These are phyloP conservation scores for Mayetiola destructor DNA, from an alignment of 2,888 invertebrate genomes.

Conservation along the genomic window DNA sequence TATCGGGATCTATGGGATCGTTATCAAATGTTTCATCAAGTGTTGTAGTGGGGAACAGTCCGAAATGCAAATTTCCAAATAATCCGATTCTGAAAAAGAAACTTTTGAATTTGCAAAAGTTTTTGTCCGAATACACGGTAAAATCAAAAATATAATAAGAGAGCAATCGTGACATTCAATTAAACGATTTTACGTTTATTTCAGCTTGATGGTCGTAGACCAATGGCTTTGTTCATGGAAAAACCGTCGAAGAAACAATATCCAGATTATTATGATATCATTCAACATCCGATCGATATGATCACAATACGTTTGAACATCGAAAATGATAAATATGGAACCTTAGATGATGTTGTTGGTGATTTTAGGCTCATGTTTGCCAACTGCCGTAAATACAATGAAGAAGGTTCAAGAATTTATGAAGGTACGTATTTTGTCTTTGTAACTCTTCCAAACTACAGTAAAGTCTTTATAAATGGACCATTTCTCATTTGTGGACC, in stretches of 20 bases:
- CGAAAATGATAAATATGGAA: slow-evolving; percentile 66
- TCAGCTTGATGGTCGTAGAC: slow-evolving; percentile 54
- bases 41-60: slow-evolving; percentile 22
- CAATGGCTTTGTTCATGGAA: slow-evolving; percentile 88
- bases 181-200: too few species aligned
- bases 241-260: slow-evolving; percentile 90
- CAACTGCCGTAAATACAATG: slow-evolving; percentile 94
- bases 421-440: too few species aligned
- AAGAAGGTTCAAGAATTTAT: slow-evolving; percentile 88
- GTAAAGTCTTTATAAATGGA: too few species aligned
- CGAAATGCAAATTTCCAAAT: slow-evolving; percentile 28
- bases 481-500: too few species aligned
- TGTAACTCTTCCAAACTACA: too few species aligned
- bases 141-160: too few species aligned
- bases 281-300: slow-evolving; percentile 89
- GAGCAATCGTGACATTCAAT: too few species aligned
- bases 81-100: slow-evolving; percentile 51
- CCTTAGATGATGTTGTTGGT: slow-evolving; percentile 68
- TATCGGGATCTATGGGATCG: not conserved
- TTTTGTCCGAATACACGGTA: slow-evolving; percentile 51
- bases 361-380: slow-evolving; percentile 91
- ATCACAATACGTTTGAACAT: slow-evolving; percentile 84
- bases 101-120: slow-evolving; percentile 65
- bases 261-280: slow-evolving; percentile 90
- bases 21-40: slow-evolving; percentile 14